These are phyloP conservation scores for Cygnus atratus DNA, from an alignment of 2,113 vertebrate species.

Conservation along the genomic window DNA sequence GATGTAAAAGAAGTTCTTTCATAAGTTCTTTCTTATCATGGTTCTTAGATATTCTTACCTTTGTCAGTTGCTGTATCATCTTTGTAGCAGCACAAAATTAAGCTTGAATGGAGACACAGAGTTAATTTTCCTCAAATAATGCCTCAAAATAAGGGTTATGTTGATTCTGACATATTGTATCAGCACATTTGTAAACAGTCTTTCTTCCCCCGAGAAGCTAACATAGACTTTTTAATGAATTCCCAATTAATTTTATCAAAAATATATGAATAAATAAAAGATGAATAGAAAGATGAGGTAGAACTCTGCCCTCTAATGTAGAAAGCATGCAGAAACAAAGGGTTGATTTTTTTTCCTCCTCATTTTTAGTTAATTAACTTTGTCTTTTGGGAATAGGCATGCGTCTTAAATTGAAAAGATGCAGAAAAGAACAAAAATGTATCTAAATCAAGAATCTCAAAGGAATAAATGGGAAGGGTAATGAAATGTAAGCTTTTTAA, in stretches of 20 bases:
- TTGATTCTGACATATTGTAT: not conserved
- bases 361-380: conserved; percentile 45
- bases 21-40: not conserved
- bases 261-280: conserved; percentile 41
- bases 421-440: not conserved
- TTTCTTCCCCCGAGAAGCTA: conserved; percentile 21
- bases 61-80: not conserved
- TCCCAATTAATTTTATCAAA: conserved; percentile 43
- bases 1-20: not conserved
- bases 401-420: not conserved
- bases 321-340: not conserved
- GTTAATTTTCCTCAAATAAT: not conserved
- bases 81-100: not conserved
- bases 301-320: conserved; percentile 39
- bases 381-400: not conserved
- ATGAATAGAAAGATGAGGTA: not conserved
- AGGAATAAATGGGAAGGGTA: not conserved
- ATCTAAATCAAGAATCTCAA: not conserved
- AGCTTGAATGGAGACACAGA: not conserved
- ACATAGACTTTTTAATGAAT: conserved; percentile 7
- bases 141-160: not conserved
- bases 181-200: conserved; percentile 12
- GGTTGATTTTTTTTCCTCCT: not conserved
- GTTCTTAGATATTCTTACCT: not conserved
- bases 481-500: not conserved